phyloP scores from a whole-genome alignment of 2,113 vertebrate species.

The Thoracochromis brauschi region DNA sequence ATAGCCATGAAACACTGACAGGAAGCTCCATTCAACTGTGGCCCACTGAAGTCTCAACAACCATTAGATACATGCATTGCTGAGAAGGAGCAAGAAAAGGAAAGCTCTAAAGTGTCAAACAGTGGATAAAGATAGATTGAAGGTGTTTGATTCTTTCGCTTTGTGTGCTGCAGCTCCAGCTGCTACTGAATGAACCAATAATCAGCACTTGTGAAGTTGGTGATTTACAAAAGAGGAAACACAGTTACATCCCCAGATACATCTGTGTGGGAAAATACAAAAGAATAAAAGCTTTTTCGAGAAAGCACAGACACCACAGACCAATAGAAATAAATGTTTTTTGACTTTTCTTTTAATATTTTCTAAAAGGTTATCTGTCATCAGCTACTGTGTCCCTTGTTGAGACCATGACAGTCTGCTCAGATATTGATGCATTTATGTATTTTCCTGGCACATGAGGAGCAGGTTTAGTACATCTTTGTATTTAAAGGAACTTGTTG shows the following conservation, averaged over 20 bases:
- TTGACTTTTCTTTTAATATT: background rate
- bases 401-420: background rate
- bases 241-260: background rate
- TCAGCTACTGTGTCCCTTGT: background rate
- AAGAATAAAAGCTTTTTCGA: background rate
- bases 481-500: background rate
- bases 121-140: background rate
- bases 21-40: constrained; percentile 18
- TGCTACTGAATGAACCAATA: background rate
- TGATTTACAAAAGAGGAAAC: background rate
- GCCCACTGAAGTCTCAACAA: constrained; percentile 40
- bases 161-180: background rate
- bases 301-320: background rate
- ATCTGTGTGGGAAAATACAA: background rate
- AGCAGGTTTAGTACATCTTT: background rate
- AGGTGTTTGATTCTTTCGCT: constrained; percentile 1
- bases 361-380: constrained; percentile 44
- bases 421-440: background rate
- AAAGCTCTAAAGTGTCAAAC: background rate
- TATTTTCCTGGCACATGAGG: background rate
- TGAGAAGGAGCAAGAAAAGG: background rate
- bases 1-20: constrained; percentile 40
- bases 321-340: background rate
- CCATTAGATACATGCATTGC: constrained; percentile 11
- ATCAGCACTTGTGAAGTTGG: background rate